Conservation (phyloP, 1,140 invertebrate species). For the Sycophila sp. region DNA sequence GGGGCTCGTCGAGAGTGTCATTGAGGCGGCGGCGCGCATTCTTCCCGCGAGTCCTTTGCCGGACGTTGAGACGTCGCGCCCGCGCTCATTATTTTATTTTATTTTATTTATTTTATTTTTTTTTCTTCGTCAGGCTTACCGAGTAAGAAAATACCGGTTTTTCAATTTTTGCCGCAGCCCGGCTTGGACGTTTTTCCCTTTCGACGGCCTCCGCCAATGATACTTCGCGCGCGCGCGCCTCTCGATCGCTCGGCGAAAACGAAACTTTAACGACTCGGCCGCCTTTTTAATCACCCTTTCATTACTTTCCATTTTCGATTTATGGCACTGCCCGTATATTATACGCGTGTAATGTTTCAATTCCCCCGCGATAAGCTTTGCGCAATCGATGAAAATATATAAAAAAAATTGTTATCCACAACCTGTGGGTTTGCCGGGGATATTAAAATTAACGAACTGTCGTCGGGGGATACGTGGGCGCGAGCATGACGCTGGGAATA, state of each 20-base stretch:
- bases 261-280: no score
- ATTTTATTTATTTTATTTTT: background rate
- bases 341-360: background rate
- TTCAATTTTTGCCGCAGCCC: slow-evolving; percentile 6
- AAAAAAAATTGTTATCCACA: no score
- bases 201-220: slow-evolving; percentile 27
- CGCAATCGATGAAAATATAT: background rate
- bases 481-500: no score
- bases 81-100: background rate
- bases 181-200: slow-evolving; percentile 28
- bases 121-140: background rate
- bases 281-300: no score
- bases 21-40: no score
- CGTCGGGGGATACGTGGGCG: no score
- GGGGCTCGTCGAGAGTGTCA: no score
- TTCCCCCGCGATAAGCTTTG: no score
- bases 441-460: no score
- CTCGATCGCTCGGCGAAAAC: background rate
- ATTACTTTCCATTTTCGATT: no score
- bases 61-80: background rate
- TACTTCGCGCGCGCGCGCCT: background rate
- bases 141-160: slow-evolving; percentile 32
- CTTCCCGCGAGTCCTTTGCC: no score
- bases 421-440: no score
- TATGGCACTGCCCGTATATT: background rate